A percentile compares a stretch with the other conserved stretches of the same genome.
phyloP scores from a whole-genome alignment of 2,888 invertebrate genomes.

The Platerodrilus igneus region DNA sequence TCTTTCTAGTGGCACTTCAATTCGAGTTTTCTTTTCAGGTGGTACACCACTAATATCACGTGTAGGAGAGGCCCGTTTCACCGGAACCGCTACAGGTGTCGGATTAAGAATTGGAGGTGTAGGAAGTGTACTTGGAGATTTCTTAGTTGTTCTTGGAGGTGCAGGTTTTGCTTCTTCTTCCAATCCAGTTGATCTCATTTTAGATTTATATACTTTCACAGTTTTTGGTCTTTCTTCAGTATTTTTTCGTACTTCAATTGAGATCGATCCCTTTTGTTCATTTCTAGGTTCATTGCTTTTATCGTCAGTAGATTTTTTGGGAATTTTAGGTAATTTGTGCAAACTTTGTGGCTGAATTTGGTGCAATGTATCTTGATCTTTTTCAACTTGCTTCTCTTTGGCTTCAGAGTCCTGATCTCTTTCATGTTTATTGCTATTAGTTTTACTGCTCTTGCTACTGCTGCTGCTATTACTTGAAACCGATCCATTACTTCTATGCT shows the following conservation, averaged over 20 bases:
- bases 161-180: constrained; percentile 87
- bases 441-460: constrained; percentile 33
- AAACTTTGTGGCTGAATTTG: constrained; percentile 64
- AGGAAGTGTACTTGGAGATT: constrained; percentile 47
- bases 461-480: constrained; percentile 34
- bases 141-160: constrained; percentile 66
- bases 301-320: constrained; percentile 60
- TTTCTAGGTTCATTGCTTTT: constrained; percentile 51
- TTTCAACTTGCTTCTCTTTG: constrained; percentile 58
- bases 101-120: constrained; percentile 38
- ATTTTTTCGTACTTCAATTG: constrained; percentile 73
- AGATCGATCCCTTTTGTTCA: constrained; percentile 77
- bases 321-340: constrained; percentile 73
- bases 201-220: constrained; percentile 86
- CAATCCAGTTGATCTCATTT: constrained; percentile 86
- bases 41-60: constrained; percentile 47
- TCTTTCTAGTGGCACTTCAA: constrained; percentile 58
- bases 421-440: constrained; percentile 38
- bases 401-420: constrained; percentile 43
- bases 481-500: constrained; percentile 32
- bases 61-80: constrained; percentile 42
- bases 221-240: constrained; percentile 76
- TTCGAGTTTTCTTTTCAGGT: constrained; percentile 75
- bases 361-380: constrained; percentile 63
- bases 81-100: constrained; percentile 41